Base-by-base conservation (phyloP, 2,797 vertebrate genomes). In the Acipenser transmontanus region DNA sequence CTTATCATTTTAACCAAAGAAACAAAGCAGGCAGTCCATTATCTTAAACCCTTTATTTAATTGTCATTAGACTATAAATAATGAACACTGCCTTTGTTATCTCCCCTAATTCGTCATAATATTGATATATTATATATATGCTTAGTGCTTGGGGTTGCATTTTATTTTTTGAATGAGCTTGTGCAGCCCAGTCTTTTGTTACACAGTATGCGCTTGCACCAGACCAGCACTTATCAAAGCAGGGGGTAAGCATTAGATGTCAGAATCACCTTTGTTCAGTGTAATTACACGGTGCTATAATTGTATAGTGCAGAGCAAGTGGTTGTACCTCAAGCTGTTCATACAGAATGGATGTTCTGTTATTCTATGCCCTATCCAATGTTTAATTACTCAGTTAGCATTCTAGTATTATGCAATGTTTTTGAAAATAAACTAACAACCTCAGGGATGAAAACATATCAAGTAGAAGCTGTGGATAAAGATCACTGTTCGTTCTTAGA, bases 271-370 rank as follows among this genome's bases (percentile, higher is more conserved):
- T 69, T 66, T 13, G n/a, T 66, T 67, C 77, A 70, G 71, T 59
- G 70, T 72, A 83, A 81, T 81, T 79, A 76, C 64, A 68, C 62
- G 61, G 71, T 17, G 51, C 57, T 73, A 68, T n/a, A 65, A 69
- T 70, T 71, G 68, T 70, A 74, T 48, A 48, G 6, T 69, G 1
- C 80, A 74, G 78, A 72, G 63, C 83, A 84, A 81, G 77, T 83
- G 84, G 77, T 68, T 67, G 69, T 59, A 60, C 70, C 74, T 69
- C 69, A 73, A 69, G 66, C 77, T 73, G 73, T 71, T 80, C 69
- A 80, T 82, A 74, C 79, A 79, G 69, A 72, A 77, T 56, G 64
- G 2, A 34, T 34, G 34, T 34, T 17, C 34, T 34, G 34, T 34
- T 34, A 4, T 34, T 34, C 2, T 34, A 4, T 34, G 34, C 34